Evolutionary conservation across 2,113 vertebrate genomes (phyloP).

Genomic region (Sceloporus undulatus): DNA sequence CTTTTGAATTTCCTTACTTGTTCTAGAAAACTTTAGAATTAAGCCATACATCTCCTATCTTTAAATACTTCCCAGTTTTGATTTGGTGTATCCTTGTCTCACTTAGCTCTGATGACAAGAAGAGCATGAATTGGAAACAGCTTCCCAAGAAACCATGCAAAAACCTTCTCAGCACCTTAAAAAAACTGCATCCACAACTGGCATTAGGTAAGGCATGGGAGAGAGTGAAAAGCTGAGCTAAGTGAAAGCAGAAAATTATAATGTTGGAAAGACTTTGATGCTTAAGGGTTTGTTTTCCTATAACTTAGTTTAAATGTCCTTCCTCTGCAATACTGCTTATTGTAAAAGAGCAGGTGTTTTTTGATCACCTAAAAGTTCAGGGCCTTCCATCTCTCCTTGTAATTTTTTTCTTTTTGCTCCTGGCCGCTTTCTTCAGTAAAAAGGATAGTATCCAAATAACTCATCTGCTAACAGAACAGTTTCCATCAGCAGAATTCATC

Average conservation of each 20-base stretch:
- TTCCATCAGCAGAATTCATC: background rate
- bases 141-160: conserved; percentile 98
- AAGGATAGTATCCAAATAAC: background rate
- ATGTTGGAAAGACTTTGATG: conserved; percentile 9
- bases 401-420: background rate
- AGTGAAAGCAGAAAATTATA: conserved; percentile 24
- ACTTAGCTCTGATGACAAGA: conserved; percentile 94
- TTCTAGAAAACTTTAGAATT: background rate
- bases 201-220: conserved; percentile 81
- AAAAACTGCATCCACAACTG: conserved; percentile 89
- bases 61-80: background rate
- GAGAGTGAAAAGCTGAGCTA: background rate
- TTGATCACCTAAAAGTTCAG: background rate
- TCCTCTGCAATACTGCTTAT: background rate
- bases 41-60: background rate
- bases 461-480: background rate
- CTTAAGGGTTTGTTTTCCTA: background rate
- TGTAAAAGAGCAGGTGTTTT: background rate
- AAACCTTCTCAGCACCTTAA: conserved; percentile 86
- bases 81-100: conserved; percentile 18
- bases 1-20: conserved; percentile 1
- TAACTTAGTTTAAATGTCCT: background rate
- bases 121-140: conserved; percentile 92
- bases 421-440: background rate
- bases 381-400: background rate